Conservation (phyloP, 2,888 invertebrate species). For the Eilema caniola region DNA sequence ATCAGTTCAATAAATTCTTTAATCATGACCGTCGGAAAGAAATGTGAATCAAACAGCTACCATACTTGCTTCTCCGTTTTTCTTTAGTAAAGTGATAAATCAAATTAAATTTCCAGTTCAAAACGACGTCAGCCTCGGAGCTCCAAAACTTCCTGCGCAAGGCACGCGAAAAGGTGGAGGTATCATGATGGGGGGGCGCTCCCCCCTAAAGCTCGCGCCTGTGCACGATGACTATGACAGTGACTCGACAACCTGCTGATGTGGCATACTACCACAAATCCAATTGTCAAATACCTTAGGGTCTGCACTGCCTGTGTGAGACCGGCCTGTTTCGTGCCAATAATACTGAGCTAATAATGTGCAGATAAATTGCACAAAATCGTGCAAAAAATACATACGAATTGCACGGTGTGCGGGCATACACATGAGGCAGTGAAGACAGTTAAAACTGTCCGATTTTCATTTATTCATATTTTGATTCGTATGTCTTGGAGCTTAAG, state of each 20-base stretch:
- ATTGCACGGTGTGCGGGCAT: too few species aligned
- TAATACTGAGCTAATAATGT: too few species aligned
- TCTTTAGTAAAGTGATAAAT: neutral
- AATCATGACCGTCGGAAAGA: too few species aligned
- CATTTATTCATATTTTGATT: neutral
- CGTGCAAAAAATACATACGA: too few species aligned
- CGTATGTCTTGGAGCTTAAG: neutral
- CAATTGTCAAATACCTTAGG: neutral
- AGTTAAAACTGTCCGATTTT: too few species aligned
- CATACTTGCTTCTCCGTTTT: too few species aligned
- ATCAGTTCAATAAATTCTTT: too few species aligned
- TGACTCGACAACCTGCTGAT: conserved; percentile 17
- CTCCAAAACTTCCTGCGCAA: conserved; percentile 91
- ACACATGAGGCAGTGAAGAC: too few species aligned
- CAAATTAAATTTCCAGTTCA: conserved; percentile 87
- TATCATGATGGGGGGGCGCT: conserved; percentile 61
- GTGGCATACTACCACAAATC: neutral
- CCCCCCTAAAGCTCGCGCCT: neutral
- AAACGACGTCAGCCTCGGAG: conserved; percentile 92
- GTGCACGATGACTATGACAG: conserved; percentile 5
- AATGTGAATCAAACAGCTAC: too few species aligned
- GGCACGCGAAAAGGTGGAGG: conserved; percentile 91
- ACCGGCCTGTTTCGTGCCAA: too few species aligned
- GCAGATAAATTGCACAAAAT: too few species aligned
- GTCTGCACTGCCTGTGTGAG: neutral